Conservation (phyloP, 2,797 vertebrate species). For the Etheostoma nigrum region DNA sequence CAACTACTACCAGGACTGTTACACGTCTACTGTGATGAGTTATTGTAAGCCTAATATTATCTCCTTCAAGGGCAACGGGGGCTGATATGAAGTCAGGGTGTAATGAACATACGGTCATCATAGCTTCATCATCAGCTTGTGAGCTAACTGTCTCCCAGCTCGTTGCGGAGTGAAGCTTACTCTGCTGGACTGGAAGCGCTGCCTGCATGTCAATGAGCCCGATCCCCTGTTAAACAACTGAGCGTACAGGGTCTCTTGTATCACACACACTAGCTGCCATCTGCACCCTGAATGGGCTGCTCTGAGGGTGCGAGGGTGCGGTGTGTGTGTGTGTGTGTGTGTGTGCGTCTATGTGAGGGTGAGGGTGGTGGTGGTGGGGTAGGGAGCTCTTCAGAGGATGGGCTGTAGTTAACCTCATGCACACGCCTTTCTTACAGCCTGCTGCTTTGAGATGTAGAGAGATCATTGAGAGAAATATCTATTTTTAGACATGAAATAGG, state of each 20-base stretch:
- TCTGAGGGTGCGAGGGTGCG: conserved; percentile 35
- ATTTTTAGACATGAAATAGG: conserved; percentile 80
- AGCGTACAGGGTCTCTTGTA: conserved; percentile 75
- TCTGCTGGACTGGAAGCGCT: conserved; percentile 62
- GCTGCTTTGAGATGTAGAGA: conserved; percentile 71
- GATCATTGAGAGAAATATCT: conserved; percentile 81
- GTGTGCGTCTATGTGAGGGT: conserved; percentile 9
- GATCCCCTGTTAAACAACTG: conserved; percentile 70
- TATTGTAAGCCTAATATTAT: conserved; percentile 47
- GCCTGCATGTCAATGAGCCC: conserved; percentile 81
- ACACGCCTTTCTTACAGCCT: conserved; percentile 73
- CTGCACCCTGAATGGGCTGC: conserved; percentile 82
- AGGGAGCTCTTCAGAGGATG: conserved; percentile 63
- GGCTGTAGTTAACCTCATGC: conserved; percentile 71
- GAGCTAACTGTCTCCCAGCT: conserved; percentile 55
- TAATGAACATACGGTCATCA: conserved; percentile 68
- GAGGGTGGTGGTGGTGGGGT: conserved; percentile 11
- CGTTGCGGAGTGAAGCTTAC: conserved; percentile 50
- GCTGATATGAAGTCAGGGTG: conserved; percentile 49
- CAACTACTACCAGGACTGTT: conserved; percentile 14
- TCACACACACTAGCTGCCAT: conserved; percentile 80
- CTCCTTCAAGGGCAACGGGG: conserved; percentile 56
- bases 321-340: conserved; percentile 5
- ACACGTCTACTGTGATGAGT: conserved; percentile 15
- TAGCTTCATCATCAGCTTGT: conserved; percentile 30